Evolutionary conservation across 2,113 vertebrate genomes (phyloP).

Genomic region (Actenoides hombroni): DNA sequence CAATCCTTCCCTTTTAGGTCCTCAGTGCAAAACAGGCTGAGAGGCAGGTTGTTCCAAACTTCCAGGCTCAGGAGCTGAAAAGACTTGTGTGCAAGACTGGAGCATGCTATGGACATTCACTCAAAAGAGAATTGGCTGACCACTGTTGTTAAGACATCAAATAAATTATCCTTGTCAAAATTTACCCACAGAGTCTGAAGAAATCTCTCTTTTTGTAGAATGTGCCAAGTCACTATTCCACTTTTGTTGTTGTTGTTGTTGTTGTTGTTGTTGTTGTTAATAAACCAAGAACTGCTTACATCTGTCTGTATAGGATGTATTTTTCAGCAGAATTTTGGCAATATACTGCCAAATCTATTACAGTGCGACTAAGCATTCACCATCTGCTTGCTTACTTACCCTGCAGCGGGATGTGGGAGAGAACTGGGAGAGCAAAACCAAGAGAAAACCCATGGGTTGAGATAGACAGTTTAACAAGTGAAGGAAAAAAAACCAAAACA

Average conservation of each 20-base stretch:
- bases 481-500: background rate
- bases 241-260: background rate
- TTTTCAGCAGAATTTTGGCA: background rate
- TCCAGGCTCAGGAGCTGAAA: background rate
- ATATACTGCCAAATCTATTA: background rate
- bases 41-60: background rate
- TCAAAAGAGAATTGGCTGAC: background rate
- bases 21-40: background rate
- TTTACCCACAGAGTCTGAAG: background rate
- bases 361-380: background rate
- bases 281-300: background rate
- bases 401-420: background rate
- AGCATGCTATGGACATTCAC: background rate
- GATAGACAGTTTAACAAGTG: background rate
- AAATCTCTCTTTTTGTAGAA: background rate
- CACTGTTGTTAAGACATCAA: background rate
- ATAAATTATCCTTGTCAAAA: background rate
- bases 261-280: background rate
- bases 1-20: background rate
- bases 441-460: fast-evolving
- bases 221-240: background rate
- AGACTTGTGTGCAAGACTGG: background rate
- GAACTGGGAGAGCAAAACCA: background rate
- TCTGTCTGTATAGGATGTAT: background rate
- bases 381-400: background rate